A percentile compares a stretch with the other conserved stretches of the same genome.
Evolutionary conservation across 2,113 vertebrate species (phyloP).

Genomic region (Marmota flaviventris): DNA sequence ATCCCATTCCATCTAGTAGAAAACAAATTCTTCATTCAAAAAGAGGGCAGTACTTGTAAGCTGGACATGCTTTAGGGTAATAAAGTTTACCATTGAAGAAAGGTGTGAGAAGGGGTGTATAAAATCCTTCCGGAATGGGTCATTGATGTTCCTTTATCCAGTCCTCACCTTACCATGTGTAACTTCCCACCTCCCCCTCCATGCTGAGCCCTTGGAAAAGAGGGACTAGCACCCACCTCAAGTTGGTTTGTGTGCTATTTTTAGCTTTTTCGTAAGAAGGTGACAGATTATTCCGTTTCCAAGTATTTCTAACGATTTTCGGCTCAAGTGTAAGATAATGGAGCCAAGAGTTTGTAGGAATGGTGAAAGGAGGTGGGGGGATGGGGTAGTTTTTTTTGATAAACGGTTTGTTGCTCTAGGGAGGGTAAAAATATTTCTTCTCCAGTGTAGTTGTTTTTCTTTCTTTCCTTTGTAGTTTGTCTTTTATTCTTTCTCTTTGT

Average conservation of each 20-base stretch:
- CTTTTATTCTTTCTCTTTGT: neutral
- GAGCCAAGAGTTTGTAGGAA: constrained; percentile 65
- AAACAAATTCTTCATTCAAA: constrained; percentile 55
- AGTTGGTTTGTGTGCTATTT: constrained; percentile 24
- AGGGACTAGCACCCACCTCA: neutral
- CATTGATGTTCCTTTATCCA: neutral
- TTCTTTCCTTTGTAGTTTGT: neutral
- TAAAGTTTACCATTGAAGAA: neutral
- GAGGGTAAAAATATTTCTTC: constrained; percentile 57
- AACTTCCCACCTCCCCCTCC: neutral
- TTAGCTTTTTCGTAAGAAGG: constrained; percentile 58
- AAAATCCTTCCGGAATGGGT: neutral
- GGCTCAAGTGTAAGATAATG: constrained; percentile 39
- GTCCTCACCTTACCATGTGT: neutral
- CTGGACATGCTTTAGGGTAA: neutral
- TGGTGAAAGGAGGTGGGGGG: neutral
- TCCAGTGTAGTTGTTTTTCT: constrained; percentile 58
- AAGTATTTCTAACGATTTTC: constrained; percentile 77
- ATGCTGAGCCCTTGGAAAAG: neutral
- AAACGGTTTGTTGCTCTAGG: constrained; percentile 48
- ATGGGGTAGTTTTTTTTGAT: constrained; percentile 68
- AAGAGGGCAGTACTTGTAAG: constrained; percentile 57
- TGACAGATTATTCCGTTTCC: constrained; percentile 76
- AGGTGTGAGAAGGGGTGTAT: neutral
- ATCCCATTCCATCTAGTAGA: neutral